These are phyloP conservation scores for Hydrozoanthus tunicans DNA, from an alignment of 64 coral and sea anemone species.

Conservation along the genomic window DNA sequence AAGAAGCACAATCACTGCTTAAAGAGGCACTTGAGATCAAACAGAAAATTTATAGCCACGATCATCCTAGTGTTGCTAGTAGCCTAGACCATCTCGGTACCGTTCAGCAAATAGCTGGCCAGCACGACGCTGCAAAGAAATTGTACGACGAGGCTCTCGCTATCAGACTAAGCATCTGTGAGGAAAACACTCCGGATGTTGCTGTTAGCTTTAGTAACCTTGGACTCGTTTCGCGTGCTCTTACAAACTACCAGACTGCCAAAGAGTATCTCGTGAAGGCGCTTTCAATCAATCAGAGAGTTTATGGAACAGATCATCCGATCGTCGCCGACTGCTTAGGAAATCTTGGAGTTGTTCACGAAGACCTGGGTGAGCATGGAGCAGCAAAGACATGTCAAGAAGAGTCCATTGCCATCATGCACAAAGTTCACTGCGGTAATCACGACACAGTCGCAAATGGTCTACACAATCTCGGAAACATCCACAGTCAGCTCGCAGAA, in stretches of 20 bases:
- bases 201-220: slow-evolving; percentile 54
- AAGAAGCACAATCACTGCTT: slow-evolving; percentile 44
- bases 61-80: slow-evolving; percentile 38
- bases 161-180: slow-evolving; percentile 38
- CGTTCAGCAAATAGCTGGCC: slow-evolving; percentile 38
- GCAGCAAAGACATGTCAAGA: slow-evolving; percentile 40
- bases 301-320: slow-evolving; percentile 39
- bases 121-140: slow-evolving; percentile 16
- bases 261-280: slow-evolving; percentile 46
- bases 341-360: slow-evolving; percentile 53
- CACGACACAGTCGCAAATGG: slow-evolving; percentile 53
- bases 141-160: slow-evolving; percentile 42
- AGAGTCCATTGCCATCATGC: slow-evolving; percentile 42
- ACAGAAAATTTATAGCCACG: slow-evolving; percentile 24
- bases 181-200: slow-evolving; percentile 40
- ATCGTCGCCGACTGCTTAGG: slow-evolving; percentile 49
- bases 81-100: slow-evolving; percentile 50
- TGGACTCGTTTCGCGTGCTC: slow-evolving; percentile 45
- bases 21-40: slow-evolving; percentile 46
- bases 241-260: slow-evolving; percentile 41
- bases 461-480: slow-evolving; percentile 48
- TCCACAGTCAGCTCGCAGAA: slow-evolving; percentile 38
- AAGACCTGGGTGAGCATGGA: slow-evolving; percentile 42
- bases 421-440: slow-evolving; percentile 32
- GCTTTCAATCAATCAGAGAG: slow-evolving; percentile 38